Base-by-base conservation (phyloP, 2,113 vertebrate genomes). In the Triplophysa tibetana region DNA sequence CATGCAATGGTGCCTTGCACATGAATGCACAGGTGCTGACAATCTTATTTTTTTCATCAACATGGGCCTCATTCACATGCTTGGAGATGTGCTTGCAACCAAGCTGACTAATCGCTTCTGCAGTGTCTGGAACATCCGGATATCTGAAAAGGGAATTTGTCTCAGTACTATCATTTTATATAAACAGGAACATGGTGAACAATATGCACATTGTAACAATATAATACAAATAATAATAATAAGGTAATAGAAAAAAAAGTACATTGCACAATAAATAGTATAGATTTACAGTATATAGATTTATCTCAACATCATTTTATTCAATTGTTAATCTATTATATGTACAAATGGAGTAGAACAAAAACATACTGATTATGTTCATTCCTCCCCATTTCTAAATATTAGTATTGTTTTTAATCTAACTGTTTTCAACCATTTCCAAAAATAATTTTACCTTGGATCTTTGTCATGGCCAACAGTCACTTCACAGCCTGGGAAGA, bases 401-500 rank as follows among this genome's bases (percentile, higher is more conserved):
- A 2, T 58, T 9, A 52, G 5, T 33, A 21, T 72, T 14, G n/a
- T 3, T 26, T 50, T n/a, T 45, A 3, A 8, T 14, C 5, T 8
- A 26, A 52, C 21, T 6, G 16, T 54, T 54, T 2, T 17, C 58
- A 29, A 3, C 69, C 21, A 69, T 12, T 2, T 50, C 0, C 23
- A 38, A 16, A 13, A 54, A 54, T 45, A 41, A 26, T 54, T 52
- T 43, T 81, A 92, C 92, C 89, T 92, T 29, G 89, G 85, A 14
- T 93, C 86, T 5, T 91, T 91, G 79, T 93, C 90, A 21, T 92
- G 67, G 33, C 94, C 95, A 0, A 94, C 92, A 0, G 93, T 94
- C 80, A 94, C 91, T 86, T 95, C 93, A 61, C 93, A 94, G 16
- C 93, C 93, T 1, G 92, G 93, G 45, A 96, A 90, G 66, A 92